phyloP scores from a whole-genome alignment of 2,888 invertebrate genomes.

The Eueremaeus valkanovi region DNA sequence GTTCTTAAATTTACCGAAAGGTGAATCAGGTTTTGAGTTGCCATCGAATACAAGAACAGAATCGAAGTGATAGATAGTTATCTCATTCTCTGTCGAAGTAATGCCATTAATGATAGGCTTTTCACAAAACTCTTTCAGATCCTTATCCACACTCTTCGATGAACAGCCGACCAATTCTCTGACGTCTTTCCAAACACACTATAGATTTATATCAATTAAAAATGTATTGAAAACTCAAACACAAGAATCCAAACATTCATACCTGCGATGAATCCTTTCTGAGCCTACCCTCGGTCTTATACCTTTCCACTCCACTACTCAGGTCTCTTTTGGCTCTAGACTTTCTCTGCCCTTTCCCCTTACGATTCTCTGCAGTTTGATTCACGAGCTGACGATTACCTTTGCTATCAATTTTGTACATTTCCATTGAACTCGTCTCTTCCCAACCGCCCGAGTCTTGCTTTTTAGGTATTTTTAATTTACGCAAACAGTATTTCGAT shows the following conservation, averaged over 20 bases:
- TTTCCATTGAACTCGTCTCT: neutral
- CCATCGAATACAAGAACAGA: neutral
- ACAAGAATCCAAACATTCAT: neutral
- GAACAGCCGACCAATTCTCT: neutral
- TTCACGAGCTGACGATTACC: too few species aligned
- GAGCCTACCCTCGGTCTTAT: neutral
- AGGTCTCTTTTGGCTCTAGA: neutral
- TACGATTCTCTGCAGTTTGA: too few species aligned
- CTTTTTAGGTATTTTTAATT: neutral
- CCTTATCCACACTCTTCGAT: neutral
- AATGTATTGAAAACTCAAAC: neutral
- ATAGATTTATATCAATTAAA: neutral
- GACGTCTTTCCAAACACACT: constrained; percentile 25
- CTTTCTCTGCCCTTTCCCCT: too few species aligned
- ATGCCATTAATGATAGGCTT: neutral
- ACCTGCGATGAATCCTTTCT: neutral
- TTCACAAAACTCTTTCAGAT: neutral
- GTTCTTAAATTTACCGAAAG: neutral
- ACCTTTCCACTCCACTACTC: neutral
- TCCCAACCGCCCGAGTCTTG: neutral
- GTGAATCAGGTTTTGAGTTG: neutral
- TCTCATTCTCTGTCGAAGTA: neutral
- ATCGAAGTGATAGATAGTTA: neutral
- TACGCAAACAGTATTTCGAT: neutral
- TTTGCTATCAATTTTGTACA: neutral